These are phyloP conservation scores for Mergus octosetaceus DNA, from an alignment of 2,797 vertebrate species.

Conservation along the genomic window DNA sequence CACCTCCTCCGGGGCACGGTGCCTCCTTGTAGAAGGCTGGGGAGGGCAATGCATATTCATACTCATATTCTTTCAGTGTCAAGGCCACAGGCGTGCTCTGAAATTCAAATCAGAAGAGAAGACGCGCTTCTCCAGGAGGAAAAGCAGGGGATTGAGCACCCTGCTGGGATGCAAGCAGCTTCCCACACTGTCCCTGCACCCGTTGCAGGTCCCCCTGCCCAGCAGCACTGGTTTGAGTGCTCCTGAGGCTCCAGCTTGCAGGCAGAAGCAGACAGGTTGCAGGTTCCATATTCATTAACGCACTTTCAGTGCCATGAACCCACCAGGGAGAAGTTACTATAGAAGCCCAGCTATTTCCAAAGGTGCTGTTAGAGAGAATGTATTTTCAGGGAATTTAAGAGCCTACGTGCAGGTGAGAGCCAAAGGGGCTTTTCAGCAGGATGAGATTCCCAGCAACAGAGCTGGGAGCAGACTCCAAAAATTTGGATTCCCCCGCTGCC, in stretches of 20 bases:
- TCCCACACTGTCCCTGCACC: no score
- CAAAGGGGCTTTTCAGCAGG: background rate
- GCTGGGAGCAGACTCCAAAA: background rate
- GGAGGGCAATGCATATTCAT: background rate
- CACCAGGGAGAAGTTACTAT: background rate
- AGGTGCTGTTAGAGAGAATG: background rate
- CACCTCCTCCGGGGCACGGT: background rate
- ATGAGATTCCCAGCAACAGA: background rate
- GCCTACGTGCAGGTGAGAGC: background rate
- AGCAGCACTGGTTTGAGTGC: background rate
- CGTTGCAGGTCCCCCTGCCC: background rate
- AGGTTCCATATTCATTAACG: background rate
- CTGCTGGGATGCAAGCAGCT: no score
- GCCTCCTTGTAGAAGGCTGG: background rate
- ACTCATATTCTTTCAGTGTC: background rate
- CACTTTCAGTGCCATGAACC: background rate
- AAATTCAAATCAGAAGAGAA: background rate
- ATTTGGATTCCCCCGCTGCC: no score
- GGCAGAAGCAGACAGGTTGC: no score
- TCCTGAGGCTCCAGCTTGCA: background rate
- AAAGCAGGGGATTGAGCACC: background rate
- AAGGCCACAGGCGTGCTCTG: background rate
- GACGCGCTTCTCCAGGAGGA: background rate
- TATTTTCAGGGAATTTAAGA: background rate
- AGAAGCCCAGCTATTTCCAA: background rate